Percentiles rank a stretch among this genome's conserved stretches.
These are phyloP conservation scores for Pseudoips prasinana DNA, from an alignment of 2,888 invertebrate species.

Conservation along the genomic window DNA sequence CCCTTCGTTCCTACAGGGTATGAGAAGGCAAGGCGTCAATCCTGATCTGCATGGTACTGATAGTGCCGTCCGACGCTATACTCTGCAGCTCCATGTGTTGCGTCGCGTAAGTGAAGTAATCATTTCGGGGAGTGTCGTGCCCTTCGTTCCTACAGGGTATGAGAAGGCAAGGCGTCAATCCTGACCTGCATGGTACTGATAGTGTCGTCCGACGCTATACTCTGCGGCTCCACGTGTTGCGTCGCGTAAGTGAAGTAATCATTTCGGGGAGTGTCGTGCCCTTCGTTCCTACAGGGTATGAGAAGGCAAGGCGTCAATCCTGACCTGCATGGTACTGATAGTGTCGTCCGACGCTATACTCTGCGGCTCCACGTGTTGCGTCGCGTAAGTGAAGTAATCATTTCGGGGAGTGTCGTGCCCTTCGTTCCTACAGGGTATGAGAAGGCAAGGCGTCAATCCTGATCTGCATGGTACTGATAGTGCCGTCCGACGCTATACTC, in stretches of 20 bases:
- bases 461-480: slow-evolving; percentile 87
- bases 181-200: slow-evolving; percentile 87
- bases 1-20: slow-evolving; percentile 88
- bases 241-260: slow-evolving; percentile 90
- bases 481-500: slow-evolving; percentile 85
- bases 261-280: slow-evolving; percentile 86
- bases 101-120: slow-evolving; percentile 89
- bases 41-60: slow-evolving; percentile 87
- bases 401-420: slow-evolving; percentile 86
- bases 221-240: slow-evolving; percentile 87
- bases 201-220: slow-evolving; percentile 85
- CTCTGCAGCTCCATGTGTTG: slow-evolving; percentile 87
- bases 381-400: slow-evolving; percentile 89
- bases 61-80: slow-evolving; percentile 85
- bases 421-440: slow-evolving; percentile 89
- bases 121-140: slow-evolving; percentile 85
- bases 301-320: too few relatives aligned
- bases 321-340: slow-evolving; percentile 87
- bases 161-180: too few relatives aligned
- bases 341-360: slow-evolving; percentile 86
- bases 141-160: slow-evolving; percentile 89
- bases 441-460: too few relatives aligned
- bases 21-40: too few relatives aligned
- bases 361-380: slow-evolving; percentile 87
- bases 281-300: slow-evolving; percentile 89